Evolutionary conservation across 2,888 invertebrate genomes (phyloP).

Genomic region (Chymomyza caudatula): DNA sequence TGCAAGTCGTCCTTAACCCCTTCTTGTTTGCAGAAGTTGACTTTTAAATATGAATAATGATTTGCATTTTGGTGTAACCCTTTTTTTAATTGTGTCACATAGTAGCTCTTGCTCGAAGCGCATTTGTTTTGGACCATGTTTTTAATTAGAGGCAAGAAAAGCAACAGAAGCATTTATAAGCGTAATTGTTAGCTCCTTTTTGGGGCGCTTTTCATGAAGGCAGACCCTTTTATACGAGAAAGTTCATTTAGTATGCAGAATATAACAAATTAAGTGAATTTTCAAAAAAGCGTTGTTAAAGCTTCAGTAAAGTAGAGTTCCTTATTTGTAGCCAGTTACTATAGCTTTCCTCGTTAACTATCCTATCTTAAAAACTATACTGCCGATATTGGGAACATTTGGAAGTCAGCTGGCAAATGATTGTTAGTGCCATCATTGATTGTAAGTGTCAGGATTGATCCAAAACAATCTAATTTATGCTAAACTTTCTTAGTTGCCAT

Average conservation of each 20-base stretch:
- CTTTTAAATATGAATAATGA: background rate
- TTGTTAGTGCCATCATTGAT: no score
- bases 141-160: background rate
- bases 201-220: background rate
- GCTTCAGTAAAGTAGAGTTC: no score
- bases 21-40: background rate
- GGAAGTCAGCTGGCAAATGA: no score
- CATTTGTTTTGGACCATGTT: background rate
- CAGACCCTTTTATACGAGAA: background rate
- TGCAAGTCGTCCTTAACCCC: background rate
- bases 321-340: no score
- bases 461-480: no score
- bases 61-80: background rate
- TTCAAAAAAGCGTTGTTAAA: no score
- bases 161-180: background rate
- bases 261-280: background rate
- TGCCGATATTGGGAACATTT: no score
- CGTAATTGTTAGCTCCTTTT: background rate
- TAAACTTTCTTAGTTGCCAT: no score
- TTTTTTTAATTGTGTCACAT: background rate
- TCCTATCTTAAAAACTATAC: no score
- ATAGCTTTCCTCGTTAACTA: no score
- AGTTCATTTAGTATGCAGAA: background rate
- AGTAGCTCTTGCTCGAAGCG: background rate
- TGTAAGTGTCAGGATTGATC: no score